A percentile compares a stretch with the other conserved stretches of the same genome.
Evolutionary conservation across 2,797 vertebrate genomes (phyloP).

Genomic region (Sebastes steindachneri): DNA sequence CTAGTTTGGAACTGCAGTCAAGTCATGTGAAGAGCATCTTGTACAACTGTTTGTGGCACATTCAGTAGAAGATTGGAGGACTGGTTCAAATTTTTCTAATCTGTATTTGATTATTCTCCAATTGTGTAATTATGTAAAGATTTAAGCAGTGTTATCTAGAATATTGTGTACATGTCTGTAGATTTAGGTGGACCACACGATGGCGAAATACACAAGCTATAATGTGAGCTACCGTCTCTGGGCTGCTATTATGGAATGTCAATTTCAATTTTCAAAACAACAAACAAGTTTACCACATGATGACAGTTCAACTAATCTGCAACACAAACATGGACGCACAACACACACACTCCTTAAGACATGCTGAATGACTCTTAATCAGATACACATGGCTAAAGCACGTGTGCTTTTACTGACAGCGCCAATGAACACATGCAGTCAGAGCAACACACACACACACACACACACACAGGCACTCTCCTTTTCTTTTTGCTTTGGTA

Average conservation of each 20-base stretch:
- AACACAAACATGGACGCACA: background rate
- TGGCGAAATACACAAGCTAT: background rate
- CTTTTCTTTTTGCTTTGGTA: background rate
- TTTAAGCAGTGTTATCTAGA: background rate
- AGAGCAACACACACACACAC: background rate
- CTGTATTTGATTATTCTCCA: background rate
- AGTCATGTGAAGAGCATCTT: background rate
- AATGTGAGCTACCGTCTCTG: background rate
- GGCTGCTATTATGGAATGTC: background rate
- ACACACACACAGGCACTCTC: background rate
- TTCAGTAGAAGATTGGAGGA: background rate
- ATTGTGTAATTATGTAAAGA: background rate
- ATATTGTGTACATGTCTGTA: background rate
- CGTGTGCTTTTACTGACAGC: conserved; percentile 6
- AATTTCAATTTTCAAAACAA: background rate
- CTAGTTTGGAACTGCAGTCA: background rate
- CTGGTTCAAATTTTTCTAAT: background rate
- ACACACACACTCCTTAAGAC: conserved; percentile 13
- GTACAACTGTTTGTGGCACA: background rate
- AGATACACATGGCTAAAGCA: conserved; percentile 26
- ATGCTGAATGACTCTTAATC: conserved; percentile 40
- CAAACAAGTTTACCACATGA: conserved; percentile 1
- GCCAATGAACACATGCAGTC: background rate
- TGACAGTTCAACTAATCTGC: background rate
- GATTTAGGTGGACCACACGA: background rate